Conservation (phyloP, 1,140 invertebrate species). For the Platorchestia sp. region DNA sequence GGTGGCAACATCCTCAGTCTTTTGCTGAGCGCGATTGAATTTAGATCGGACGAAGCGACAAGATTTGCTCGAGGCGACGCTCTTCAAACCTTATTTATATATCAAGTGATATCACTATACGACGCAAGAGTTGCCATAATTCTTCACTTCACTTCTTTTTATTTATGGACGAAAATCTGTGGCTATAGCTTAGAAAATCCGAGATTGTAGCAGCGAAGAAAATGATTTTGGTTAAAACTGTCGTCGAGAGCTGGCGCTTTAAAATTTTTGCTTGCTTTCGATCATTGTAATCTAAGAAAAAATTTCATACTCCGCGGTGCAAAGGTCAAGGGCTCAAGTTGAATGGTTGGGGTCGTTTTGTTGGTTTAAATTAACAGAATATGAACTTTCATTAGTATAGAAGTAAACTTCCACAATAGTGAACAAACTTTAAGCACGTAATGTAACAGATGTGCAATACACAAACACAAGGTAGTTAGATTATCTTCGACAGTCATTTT, state of each 20-base stretch:
- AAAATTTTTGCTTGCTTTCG: neutral
- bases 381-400: neutral
- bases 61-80: neutral
- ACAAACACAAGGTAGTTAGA: neutral
- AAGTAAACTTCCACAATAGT: neutral
- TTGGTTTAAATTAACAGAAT: neutral
- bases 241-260: neutral
- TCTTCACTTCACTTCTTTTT: neutral
- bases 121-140: neutral
- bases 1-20: slow-evolving; percentile 23
- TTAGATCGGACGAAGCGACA: slow-evolving; percentile 20
- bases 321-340: neutral
- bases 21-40: slow-evolving; percentile 10
- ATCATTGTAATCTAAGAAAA: neutral
- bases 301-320: neutral
- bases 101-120: neutral
- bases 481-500: neutral
- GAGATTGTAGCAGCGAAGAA: neutral
- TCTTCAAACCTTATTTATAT: neutral
- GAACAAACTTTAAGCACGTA: neutral
- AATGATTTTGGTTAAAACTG: neutral
- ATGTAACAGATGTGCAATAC: neutral
- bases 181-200: neutral
- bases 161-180: neutral
- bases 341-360: neutral